Evolutionary conservation across 1,140 invertebrate genomes (phyloP).

Genomic region (Orius insidiosus): DNA sequence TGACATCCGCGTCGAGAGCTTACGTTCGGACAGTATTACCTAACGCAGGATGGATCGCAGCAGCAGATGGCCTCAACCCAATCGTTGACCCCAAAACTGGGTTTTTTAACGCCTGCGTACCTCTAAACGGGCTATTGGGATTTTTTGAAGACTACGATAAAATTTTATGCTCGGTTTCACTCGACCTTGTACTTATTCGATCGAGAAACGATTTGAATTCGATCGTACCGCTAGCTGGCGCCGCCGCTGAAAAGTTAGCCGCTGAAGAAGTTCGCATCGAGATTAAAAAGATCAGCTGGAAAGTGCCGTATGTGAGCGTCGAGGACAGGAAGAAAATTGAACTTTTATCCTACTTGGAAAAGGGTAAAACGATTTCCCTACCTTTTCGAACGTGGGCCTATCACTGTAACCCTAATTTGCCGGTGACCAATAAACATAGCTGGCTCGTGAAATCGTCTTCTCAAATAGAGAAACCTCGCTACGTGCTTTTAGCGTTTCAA

Average conservation of each 20-base stretch:
- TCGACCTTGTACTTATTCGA: constrained; percentile 28
- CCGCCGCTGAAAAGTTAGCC: neutral
- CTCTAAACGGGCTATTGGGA: constrained; percentile 25
- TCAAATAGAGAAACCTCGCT: constrained; percentile 23
- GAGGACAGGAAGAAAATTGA: constrained; percentile 17
- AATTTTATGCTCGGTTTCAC: constrained; percentile 27
- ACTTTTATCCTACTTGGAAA: constrained; percentile 17
- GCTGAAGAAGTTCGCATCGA: constrained; percentile 15
- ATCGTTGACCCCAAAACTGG: no score
- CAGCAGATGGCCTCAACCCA: neutral
- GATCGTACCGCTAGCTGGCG: neutral
- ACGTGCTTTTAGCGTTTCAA: constrained; percentile 21
- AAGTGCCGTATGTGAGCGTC: constrained; percentile 19
- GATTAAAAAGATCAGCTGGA: constrained; percentile 22
- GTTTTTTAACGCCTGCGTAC: constrained; percentile 25
- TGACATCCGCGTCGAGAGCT: constrained; percentile 18
- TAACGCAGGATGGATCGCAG: constrained; percentile 22
- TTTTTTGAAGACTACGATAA: constrained; percentile 30
- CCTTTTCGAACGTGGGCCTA: constrained; percentile 25
- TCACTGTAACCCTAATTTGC: constrained; percentile 25
- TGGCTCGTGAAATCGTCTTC: constrained; percentile 22
- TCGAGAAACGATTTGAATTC: constrained; percentile 22
- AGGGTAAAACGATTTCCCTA: constrained; percentile 19
- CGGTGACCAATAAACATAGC: constrained; percentile 19
- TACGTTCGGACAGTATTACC: constrained; percentile 18